Evolutionary conservation across 1,140 invertebrate species (phyloP).

Genomic region (Macrotrachela quadricornifera): DNA sequence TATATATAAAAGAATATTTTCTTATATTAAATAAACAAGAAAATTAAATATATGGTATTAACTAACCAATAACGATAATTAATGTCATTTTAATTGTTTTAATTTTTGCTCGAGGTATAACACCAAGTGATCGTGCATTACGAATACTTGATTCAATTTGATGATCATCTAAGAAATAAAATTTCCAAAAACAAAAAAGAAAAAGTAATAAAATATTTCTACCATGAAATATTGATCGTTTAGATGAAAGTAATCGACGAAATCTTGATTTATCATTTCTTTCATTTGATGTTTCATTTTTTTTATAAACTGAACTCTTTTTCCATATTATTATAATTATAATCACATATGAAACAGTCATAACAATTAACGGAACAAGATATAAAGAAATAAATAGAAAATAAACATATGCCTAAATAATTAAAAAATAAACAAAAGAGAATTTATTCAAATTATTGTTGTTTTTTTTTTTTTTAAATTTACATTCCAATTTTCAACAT

Average conservation of each 20-base stretch:
- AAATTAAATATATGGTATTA: too few relatives aligned
- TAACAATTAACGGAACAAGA: constrained; percentile 59
- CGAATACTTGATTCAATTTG: not conserved
- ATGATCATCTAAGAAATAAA: too few relatives aligned
- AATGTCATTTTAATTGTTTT: constrained; percentile 84
- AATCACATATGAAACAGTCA: constrained; percentile 61
- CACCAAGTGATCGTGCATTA: constrained; percentile 36
- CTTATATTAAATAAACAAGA: too few relatives aligned
- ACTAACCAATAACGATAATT: constrained; percentile 63
- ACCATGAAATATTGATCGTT: constrained; percentile 15
- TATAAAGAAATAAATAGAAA: constrained; percentile 35
- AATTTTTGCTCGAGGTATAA: constrained; percentile 68
- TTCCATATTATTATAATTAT: constrained; percentile 76
- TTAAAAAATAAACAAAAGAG: too few relatives aligned
- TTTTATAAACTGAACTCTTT: not conserved
- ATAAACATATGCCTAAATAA: too few relatives aligned
- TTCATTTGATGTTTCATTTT: not conserved
- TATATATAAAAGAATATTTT: too few relatives aligned
- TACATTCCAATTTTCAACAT: too few relatives aligned
- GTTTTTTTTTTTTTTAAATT: too few relatives aligned
- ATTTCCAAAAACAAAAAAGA: too few relatives aligned
- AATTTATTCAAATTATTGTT: too few relatives aligned
- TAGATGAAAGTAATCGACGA: constrained; percentile 30
- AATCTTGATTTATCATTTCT: not conserved
- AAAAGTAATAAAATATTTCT: too few relatives aligned